Base-by-base conservation (phyloP, 2,888 invertebrate genomes). In the Pammene aurita region DNA sequence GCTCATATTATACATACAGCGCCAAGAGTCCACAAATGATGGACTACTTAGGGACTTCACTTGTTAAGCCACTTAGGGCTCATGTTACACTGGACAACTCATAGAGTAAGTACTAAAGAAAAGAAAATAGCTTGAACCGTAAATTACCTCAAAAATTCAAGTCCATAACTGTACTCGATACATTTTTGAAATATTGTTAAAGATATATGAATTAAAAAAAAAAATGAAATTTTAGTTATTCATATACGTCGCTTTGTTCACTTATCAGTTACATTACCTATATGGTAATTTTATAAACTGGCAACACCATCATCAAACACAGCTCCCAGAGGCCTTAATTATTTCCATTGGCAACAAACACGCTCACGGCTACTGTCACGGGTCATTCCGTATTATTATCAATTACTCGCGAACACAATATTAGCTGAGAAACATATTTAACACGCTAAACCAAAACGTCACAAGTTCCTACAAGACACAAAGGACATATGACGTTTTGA, bases 321-420 rank as follows among this genome's bases (percentile, higher is more conserved):
- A 77, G 82, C 78, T 80, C 79, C 77, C 76, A 79, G 79, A 74
- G 73, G 75, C 74, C 73, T 74, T 81, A 79, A 84, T 84, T 85
- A 84, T 73, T 82, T 80, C 80, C 79, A 77, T 76, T 77, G 78
- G 79, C 82, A 84, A 77, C 81, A 85, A 64, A 83, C 83, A 80
- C 80, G 89, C 90, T 89, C 79, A 83, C 84, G 87, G 90, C 90
- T 88, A 86, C 89, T 89, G 90, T 86, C 89, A 90, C 84, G 91
- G 85, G 85, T 89, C 87, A 90, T 91, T 90, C 88, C 87, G 85
- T 84, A 82, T 88, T 81, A 92, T 92, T 92, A 91, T 85, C 89
- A 90, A 91, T 91, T 91, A 90, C 84, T 72, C 78, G 85, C 82
- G 81, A 84, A 85, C 78, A 73, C 79, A 77, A 78, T 80, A 77